Percentiles rank a stretch among this genome's conserved stretches.
Evolutionary conservation across 1,140 invertebrate species (phyloP).

Genomic region (Drosophila burlai): DNA sequence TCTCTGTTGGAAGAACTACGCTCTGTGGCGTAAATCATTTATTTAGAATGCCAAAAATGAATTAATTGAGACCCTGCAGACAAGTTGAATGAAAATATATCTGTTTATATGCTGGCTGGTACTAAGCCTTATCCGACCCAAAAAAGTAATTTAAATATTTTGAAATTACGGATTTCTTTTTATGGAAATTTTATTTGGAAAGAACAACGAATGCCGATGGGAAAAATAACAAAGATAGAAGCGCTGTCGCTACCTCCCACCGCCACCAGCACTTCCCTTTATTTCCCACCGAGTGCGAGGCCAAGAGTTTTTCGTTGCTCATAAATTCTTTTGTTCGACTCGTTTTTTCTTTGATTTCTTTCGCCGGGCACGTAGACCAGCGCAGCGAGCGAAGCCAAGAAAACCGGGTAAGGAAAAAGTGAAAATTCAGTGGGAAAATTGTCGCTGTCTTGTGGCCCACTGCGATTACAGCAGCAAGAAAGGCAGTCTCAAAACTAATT

Average conservation of each 20-base stretch:
- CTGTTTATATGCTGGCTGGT: constrained; percentile 2
- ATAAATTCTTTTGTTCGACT: constrained; percentile 75
- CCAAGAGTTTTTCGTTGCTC: constrained; percentile 69
- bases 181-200: constrained; percentile 73
- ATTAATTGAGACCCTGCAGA: constrained; percentile 56
- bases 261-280: not conserved
- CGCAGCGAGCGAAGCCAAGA: constrained; percentile 9
- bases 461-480: constrained; percentile 56
- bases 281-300: constrained; percentile 26
- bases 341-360: constrained; percentile 68
- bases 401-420: constrained; percentile 62
- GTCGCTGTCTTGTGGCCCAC: constrained; percentile 65
- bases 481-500: constrained; percentile 75
- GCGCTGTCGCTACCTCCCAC: constrained; percentile 13
- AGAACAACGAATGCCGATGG: constrained; percentile 65
- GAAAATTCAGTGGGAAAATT: constrained; percentile 81
- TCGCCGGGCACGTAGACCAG: constrained; percentile 25
- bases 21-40: constrained; percentile 36
- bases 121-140: constrained; percentile 34
- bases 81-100: constrained; percentile 23
- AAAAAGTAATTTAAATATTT: constrained; percentile 56
- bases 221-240: constrained; percentile 65
- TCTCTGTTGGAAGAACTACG: constrained; percentile 17
- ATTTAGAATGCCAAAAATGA: constrained; percentile 23
- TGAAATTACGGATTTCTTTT: constrained; percentile 59